phyloP scores from a whole-genome alignment of 1,140 invertebrate species.

The Drosophila nigromelanica region DNA sequence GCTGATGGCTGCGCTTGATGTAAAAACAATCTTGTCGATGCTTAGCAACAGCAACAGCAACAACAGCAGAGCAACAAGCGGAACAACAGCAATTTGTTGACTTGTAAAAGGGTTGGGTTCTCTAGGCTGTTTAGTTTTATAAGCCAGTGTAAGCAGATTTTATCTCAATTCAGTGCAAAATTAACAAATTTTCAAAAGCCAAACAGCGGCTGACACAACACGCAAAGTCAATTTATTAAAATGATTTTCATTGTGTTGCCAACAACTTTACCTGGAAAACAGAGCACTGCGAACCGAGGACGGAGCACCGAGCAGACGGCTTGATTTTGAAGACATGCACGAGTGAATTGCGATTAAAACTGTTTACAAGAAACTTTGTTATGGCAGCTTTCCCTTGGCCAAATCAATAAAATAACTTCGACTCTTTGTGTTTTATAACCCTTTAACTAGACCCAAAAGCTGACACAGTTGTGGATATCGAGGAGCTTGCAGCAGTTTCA shows the following conservation, averaged over 20 bases:
- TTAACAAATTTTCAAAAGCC: constrained; percentile 71
- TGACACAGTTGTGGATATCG: background rate
- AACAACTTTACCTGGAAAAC: constrained; percentile 26
- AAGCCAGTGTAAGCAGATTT: constrained; percentile 79
- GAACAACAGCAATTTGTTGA: constrained; percentile 37
- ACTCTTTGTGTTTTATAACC: background rate
- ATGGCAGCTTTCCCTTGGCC: background rate
- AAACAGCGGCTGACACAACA: constrained; percentile 73
- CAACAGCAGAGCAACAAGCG: background rate
- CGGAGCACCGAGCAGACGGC: background rate
- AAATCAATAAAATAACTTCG: constrained; percentile 7
- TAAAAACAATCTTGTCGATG: constrained; percentile 68
- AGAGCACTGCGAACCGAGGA: background rate
- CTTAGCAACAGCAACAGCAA: constrained; percentile 20
- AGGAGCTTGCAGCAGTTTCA: background rate
- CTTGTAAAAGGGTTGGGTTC: constrained; percentile 10
- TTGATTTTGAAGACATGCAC: background rate
- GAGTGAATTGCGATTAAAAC: background rate
- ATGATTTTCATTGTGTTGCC: constrained; percentile 37
- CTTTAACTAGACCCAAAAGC: background rate
- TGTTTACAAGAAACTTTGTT: constrained; percentile 3
- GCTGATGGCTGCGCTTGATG: constrained; percentile 48
- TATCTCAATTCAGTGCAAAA: constrained; percentile 74
- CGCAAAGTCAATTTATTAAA: constrained; percentile 71
- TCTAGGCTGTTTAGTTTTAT: constrained; percentile 59